A percentile compares a stretch with the other conserved stretches of the same genome.
Evolutionary conservation across 2,888 invertebrate genomes (phyloP).

Genomic region (Acanthacorydalis orientalis): DNA sequence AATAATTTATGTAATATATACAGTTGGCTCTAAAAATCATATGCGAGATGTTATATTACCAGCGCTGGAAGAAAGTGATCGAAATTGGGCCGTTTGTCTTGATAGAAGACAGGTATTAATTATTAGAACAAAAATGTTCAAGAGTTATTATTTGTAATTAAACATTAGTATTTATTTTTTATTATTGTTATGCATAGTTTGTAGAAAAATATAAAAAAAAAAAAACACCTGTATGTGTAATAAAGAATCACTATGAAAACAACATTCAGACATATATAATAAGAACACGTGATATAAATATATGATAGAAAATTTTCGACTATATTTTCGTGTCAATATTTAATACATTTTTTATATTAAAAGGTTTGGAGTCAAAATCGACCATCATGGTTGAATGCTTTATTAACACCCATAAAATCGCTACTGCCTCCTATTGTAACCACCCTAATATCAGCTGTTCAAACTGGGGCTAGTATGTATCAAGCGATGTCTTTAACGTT

Average conservation of each 20-base stretch:
- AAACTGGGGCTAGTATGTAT: constrained; percentile 63
- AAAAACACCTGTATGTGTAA: neutral
- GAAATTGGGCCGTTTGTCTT: constrained; percentile 52
- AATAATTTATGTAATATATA: constrained; percentile 42
- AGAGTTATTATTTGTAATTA: constrained; percentile 1
- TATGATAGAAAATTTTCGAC: too few species aligned
- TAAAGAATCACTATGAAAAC: neutral
- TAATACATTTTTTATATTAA: constrained; percentile 9
- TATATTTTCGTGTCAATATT: too few species aligned
- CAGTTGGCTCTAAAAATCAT: constrained; percentile 44
- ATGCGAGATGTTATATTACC: constrained; percentile 44
- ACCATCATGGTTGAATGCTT: constrained; percentile 60
- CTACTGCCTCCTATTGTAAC: constrained; percentile 45
- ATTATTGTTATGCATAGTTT: too few species aligned
- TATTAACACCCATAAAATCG: constrained; percentile 45
- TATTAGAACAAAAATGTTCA: too few species aligned
- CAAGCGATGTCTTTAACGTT: constrained; percentile 62
- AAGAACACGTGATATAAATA: too few species aligned
- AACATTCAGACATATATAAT: too few species aligned
- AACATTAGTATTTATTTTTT: neutral
- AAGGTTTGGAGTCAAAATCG: constrained; percentile 69
- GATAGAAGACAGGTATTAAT: constrained; percentile 50
- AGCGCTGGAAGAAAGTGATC: constrained; percentile 37
- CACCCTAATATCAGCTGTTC: constrained; percentile 50
- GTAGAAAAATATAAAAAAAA: neutral